These are phyloP conservation scores for Callinectes sapidus DNA, from an alignment of 2,888 invertebrate genomes.

Conservation along the genomic window DNA sequence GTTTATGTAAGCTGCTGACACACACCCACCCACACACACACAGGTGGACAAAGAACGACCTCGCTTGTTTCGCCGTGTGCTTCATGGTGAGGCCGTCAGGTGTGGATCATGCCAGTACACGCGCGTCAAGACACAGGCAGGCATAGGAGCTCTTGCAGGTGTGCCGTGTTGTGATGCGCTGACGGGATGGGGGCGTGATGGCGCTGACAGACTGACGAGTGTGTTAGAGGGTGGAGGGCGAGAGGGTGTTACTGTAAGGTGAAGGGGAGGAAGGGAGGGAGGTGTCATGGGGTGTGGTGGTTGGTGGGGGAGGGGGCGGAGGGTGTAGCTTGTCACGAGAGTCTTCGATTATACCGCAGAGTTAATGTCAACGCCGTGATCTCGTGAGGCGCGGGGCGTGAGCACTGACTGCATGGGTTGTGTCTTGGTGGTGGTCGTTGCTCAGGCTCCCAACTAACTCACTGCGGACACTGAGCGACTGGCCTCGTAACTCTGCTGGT, in stretches of 20 bases:
- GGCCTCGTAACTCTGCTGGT: not conserved
- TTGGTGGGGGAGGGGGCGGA: not conserved
- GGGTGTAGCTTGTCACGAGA: not conserved
- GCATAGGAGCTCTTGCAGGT: not conserved
- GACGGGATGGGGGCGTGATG: not conserved
- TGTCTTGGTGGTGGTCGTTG: not conserved
- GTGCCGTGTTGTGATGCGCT: not conserved
- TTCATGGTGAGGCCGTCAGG: not conserved
- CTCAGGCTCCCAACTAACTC: not conserved
- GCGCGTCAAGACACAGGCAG: not conserved
- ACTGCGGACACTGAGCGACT: not conserved
- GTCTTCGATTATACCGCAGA: not conserved
- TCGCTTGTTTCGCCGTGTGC: not conserved
- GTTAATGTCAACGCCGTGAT: conserved; percentile 11
- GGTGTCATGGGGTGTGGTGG: too few species aligned
- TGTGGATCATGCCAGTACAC: not conserved
- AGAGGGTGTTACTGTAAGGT: not conserved
- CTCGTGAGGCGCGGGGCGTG: not conserved
- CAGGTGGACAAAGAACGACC: conserved; percentile 33
- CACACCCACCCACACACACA: not conserved
- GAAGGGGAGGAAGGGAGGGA: not conserved
- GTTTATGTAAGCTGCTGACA: conserved; percentile 16
- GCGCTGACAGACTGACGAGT: not conserved
- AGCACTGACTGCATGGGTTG: not conserved
- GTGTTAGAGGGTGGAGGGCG: not conserved